A percentile compares a stretch with the other conserved stretches of the same genome.
phyloP scores from a whole-genome alignment of 2,888 invertebrate genomes.

The Scaptomyza parva region DNA sequence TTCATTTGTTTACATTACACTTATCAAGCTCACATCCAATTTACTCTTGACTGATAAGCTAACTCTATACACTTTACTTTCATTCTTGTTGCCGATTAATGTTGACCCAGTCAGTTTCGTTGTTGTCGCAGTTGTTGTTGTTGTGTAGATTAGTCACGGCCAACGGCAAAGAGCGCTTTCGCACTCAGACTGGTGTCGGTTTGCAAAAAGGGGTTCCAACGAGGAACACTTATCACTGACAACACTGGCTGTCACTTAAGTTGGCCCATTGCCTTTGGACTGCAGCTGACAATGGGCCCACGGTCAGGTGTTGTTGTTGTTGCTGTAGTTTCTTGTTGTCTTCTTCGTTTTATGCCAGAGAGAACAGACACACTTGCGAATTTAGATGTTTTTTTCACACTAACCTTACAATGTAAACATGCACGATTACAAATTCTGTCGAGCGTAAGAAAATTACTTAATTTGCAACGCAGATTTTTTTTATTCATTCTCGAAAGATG shows the following conservation, averaged over 20 bases:
- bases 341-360: not conserved
- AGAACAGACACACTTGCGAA: slow-evolving; percentile 2
- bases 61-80: not conserved
- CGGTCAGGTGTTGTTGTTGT: slow-evolving; percentile 17
- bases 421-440: not conserved
- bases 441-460: no score
- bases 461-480: no score
- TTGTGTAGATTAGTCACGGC: slow-evolving; percentile 17
- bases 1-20: slow-evolving; percentile 44
- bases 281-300: slow-evolving; percentile 23
- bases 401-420: not conserved
- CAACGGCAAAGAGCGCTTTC: slow-evolving; percentile 3
- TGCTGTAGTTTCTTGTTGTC: not conserved
- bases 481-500: no score
- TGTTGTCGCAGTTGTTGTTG: no score
- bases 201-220: not conserved
- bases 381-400: not conserved
- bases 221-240: slow-evolving; percentile 29
- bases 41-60: slow-evolving; percentile 19
- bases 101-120: slow-evolving; percentile 44
- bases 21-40: not conserved
- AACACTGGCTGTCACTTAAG: slow-evolving; percentile 12
- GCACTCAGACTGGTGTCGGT: not conserved
- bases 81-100: slow-evolving; percentile 16
- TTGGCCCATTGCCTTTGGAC: not conserved